A percentile compares a stretch with the other conserved stretches of the same genome.
Evolutionary conservation across 2,797 vertebrate genomes (phyloP).

Genomic region (Girardinus metallicus): DNA sequence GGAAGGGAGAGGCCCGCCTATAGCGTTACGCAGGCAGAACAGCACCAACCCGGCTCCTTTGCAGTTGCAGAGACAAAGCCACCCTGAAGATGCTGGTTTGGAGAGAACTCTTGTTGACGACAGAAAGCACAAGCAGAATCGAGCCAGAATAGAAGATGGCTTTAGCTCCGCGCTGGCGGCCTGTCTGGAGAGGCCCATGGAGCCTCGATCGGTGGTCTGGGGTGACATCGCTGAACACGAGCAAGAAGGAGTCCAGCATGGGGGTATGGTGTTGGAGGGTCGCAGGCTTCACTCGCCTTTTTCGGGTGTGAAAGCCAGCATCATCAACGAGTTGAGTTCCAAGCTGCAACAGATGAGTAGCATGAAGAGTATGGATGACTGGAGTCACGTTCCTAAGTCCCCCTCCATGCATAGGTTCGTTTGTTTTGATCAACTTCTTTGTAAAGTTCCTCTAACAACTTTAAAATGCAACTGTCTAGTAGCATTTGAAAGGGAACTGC

Average conservation of each 20-base stretch:
- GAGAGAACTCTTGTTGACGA: conserved; percentile 58
- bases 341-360: conserved; percentile 91
- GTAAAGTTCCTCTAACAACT: neutral
- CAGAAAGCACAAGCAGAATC: conserved; percentile 52
- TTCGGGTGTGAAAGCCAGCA: conserved; percentile 90
- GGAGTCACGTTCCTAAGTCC: conserved; percentile 76
- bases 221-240: conserved; percentile 62
- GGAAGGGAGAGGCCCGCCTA: conserved; percentile 62
- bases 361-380: conserved; percentile 82
- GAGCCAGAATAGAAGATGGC: conserved; percentile 70
- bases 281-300: conserved; percentile 82
- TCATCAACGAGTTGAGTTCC: conserved; percentile 92
- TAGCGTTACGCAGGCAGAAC: conserved; percentile 79
- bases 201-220: conserved; percentile 64
- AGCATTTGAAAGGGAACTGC: neutral
- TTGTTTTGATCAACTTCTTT: conserved; percentile 9
- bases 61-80: conserved; percentile 73
- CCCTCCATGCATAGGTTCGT: conserved; percentile 80
- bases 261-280: conserved; percentile 68
- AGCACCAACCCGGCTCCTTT: conserved; percentile 77
- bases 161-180: conserved; percentile 71
- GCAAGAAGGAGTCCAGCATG: conserved; percentile 56
- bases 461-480: neutral
- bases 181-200: conserved; percentile 76
- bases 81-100: conserved; percentile 68